phyloP scores from a whole-genome alignment of 2,888 invertebrate species.

The Argyresthia goedartella region DNA sequence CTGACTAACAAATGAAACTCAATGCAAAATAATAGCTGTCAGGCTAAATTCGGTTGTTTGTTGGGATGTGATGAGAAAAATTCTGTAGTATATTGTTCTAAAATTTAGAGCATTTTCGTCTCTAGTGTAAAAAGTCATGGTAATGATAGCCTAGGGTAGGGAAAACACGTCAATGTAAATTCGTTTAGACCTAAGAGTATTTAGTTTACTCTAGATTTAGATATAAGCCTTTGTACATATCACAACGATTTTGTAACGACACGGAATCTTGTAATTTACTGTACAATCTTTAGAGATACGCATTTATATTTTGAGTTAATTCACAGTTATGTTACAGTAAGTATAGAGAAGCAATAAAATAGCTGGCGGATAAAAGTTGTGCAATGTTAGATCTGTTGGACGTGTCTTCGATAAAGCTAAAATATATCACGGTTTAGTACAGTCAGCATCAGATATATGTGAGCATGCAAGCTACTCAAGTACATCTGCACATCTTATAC shows the following conservation, averaged over 20 bases:
- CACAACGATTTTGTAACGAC: slow-evolving; percentile 26
- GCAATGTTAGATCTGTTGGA: not conserved
- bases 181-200: slow-evolving; percentile 21
- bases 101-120: slow-evolving; percentile 46
- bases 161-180: slow-evolving; percentile 27
- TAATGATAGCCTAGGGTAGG: slow-evolving; percentile 15
- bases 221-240: slow-evolving; percentile 45
- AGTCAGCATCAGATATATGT: no score
- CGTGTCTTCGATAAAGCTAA: not conserved
- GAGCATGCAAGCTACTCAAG: no score
- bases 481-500: no score
- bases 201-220: not conserved
- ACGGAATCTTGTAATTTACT: slow-evolving; percentile 14
- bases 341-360: not conserved
- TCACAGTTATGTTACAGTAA: not conserved
- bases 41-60: no score
- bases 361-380: no score
- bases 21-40: no score
- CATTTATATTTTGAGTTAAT: not conserved
- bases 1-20: no score
- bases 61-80: no score
- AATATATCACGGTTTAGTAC: no score
- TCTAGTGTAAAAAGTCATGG: slow-evolving; percentile 28
- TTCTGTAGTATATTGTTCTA: slow-evolving; percentile 30
- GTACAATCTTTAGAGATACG: not conserved